These are phyloP conservation scores for Lagorchestes hirsutus DNA, from an alignment of 2,797 vertebrate genomes.

Conservation along the genomic window DNA sequence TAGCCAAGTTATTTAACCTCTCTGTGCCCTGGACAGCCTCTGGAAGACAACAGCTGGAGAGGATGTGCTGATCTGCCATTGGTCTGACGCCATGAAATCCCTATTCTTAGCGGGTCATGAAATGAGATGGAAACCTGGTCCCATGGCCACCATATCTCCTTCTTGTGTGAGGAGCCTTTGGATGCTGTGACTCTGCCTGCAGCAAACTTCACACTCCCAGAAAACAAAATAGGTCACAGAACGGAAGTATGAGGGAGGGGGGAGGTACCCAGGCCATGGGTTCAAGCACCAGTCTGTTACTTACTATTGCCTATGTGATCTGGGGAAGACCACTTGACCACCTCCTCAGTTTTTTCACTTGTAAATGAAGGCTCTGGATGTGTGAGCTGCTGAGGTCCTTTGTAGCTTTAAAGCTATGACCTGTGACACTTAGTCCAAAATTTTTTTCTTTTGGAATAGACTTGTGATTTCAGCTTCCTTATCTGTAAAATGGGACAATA, in stretches of 20 bases:
- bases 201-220: not conserved
- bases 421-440: too few species aligned
- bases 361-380: not conserved
- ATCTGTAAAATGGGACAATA: not conserved
- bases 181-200: not conserved
- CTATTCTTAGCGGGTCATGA: not conserved
- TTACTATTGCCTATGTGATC: not conserved
- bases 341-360: not conserved
- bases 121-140: not conserved
- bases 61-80: not conserved
- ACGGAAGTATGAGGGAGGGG: not conserved
- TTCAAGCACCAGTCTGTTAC: not conserved
- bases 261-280: not conserved
- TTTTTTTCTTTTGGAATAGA: not conserved
- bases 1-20: not conserved
- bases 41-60: not conserved
- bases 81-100: not conserved
- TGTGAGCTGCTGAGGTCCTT: not conserved
- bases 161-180: not conserved
- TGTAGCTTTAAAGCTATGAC: not conserved
- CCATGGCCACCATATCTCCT: not conserved
- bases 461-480: not conserved
- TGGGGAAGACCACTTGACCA: not conserved
- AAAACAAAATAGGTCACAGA: not conserved
- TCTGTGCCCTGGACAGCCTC: not conserved